Conservation (phyloP, 2,888 invertebrate genomes). For the Parochlus steinenii region DNA sequence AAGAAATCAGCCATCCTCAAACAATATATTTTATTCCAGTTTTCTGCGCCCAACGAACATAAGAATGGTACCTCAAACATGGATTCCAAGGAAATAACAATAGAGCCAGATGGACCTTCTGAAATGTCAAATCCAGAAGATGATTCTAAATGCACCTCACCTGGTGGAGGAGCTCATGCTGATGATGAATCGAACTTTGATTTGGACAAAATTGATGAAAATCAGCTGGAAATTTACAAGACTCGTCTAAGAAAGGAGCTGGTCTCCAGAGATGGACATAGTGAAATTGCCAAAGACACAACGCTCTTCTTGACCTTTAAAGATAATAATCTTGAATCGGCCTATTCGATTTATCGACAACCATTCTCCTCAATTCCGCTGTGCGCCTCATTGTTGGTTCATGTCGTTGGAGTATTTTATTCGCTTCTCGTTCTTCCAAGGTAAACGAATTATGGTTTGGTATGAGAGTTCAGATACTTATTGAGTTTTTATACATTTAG, state of each 20-base stretch:
- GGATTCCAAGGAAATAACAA: constrained; percentile 29
- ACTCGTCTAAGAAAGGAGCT: constrained; percentile 65
- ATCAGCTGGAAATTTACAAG: constrained; percentile 67
- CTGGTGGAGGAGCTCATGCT: constrained; percentile 29
- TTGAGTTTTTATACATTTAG: too few relatives aligned
- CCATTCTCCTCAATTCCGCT: constrained; percentile 47
- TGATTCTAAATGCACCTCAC: constrained; percentile 22
- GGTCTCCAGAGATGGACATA: constrained; percentile 66
- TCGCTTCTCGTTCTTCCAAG: constrained; percentile 38
- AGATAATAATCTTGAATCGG: constrained; percentile 45
- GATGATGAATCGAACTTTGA: constrained; percentile 33
- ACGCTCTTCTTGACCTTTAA: constrained; percentile 48
- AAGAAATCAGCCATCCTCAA: neutral
- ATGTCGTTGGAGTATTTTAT: constrained; percentile 35
- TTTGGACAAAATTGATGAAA: constrained; percentile 38
- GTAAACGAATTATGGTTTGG: constrained; percentile 27
- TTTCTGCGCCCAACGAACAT: constrained; percentile 22
- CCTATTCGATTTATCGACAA: constrained; percentile 47
- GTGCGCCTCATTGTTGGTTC: constrained; percentile 44
- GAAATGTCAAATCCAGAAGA: constrained; percentile 27
- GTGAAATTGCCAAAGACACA: constrained; percentile 49
- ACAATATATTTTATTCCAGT: constrained; percentile 16
- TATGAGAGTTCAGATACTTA: constrained; percentile 1
- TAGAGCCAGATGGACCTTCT: constrained; percentile 29
- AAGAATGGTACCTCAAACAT: constrained; percentile 27